Percentiles rank a stretch among this genome's conserved stretches.
These are phyloP conservation scores for Hypotaenidia okinawae DNA, from an alignment of 2,797 vertebrate genomes.

Conservation along the genomic window DNA sequence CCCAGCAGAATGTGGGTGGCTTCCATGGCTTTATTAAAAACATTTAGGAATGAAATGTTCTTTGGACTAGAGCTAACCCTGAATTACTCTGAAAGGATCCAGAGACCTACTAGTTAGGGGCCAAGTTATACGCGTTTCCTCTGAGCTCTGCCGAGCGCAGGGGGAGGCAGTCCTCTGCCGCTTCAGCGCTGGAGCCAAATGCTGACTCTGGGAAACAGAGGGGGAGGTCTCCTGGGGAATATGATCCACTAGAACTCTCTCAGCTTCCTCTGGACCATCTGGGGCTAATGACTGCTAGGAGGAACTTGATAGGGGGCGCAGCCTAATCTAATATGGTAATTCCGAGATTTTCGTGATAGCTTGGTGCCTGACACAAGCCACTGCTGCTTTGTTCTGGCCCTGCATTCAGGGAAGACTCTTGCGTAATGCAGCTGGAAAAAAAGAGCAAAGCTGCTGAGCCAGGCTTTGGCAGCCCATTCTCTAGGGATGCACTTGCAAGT, in stretches of 20 bases:
- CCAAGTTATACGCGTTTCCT: background rate
- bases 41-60: background rate
- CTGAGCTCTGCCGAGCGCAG: background rate
- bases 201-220: background rate
- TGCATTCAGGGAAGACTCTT: background rate
- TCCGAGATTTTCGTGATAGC: conserved; percentile 19
- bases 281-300: conserved; percentile 22
- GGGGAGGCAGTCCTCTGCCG: background rate
- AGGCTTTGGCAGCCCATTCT: background rate
- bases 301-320: conserved; percentile 21
- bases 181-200: background rate
- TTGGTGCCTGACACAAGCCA: conserved; percentile 38
- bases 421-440: background rate
- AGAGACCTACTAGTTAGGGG: background rate
- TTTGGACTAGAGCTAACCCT: background rate
- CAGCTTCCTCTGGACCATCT: conserved; percentile 12
- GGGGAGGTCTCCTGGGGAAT: background rate
- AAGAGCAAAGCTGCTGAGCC: background rate
- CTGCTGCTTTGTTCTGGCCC: background rate
- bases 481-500: conserved; percentile 11
- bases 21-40: conserved; percentile 48
- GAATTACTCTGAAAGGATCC: conserved; percentile 29
- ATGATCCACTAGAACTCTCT: background rate
- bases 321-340: conserved; percentile 49
- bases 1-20: conserved; percentile 14